Evolutionary conservation across 2,888 invertebrate species (phyloP).

Genomic region (Drosophila suboccidentalis): DNA sequence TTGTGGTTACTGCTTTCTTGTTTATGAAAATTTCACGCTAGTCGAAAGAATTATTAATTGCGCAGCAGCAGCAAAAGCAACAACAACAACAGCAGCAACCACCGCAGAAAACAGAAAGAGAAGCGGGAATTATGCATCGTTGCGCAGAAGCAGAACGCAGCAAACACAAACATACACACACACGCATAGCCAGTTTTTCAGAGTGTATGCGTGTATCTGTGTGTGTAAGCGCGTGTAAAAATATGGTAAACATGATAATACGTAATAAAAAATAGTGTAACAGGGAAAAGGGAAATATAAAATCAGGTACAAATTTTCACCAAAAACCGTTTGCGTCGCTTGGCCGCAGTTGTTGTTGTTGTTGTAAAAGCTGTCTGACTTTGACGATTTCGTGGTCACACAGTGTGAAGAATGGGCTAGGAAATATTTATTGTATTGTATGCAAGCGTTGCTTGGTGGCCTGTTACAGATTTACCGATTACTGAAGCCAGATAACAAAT

Average conservation of each 20-base stretch:
- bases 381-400: constrained; percentile 81
- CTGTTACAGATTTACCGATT: constrained; percentile 75
- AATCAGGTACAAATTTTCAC: constrained; percentile 81
- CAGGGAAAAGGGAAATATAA: constrained; percentile 74
- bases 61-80: constrained; percentile 62
- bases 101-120: constrained; percentile 59
- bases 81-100: constrained; percentile 33
- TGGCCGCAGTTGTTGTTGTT: constrained; percentile 57
- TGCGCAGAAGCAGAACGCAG: constrained; percentile 84
- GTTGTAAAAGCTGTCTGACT: constrained; percentile 63
- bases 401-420: constrained; percentile 78
- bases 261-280: constrained; percentile 73
- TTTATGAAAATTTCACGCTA: constrained; percentile 78
- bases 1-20: constrained; percentile 68
- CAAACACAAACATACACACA: constrained; percentile 33
- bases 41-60: constrained; percentile 80
- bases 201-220: constrained; percentile 5
- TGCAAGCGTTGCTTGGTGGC: constrained; percentile 69
- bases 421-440: constrained; percentile 76
- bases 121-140: constrained; percentile 84
- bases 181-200: constrained; percentile 20
- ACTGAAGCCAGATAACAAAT: constrained; percentile 70
- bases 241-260: constrained; percentile 80
- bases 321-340: constrained; percentile 75
- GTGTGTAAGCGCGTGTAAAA: constrained; percentile 78